These are phyloP conservation scores for Rhynchonema sp. DNA, from an alignment of 2,888 invertebrate species.

Conservation along the genomic window DNA sequence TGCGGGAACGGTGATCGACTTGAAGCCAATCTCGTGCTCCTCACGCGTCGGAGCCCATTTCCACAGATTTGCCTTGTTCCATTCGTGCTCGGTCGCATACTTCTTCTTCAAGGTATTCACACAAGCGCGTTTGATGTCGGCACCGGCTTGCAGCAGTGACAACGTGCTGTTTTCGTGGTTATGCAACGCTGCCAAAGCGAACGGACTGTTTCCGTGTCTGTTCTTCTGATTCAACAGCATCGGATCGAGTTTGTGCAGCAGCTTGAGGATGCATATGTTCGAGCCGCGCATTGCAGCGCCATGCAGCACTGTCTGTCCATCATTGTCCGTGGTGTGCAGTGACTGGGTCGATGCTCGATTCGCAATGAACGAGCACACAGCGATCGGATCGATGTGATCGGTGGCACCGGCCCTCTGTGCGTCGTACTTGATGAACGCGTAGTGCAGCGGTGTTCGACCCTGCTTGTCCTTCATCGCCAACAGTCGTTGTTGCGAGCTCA, in stretches of 20 bases:
- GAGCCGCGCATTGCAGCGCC: conserved; percentile 34
- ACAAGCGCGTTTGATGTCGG: neutral
- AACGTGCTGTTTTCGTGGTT: conserved; percentile 31
- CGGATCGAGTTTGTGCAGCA: conserved; percentile 22
- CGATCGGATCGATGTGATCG: conserved; percentile 13
- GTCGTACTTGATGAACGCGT: conserved; percentile 31
- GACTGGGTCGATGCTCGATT: neutral
- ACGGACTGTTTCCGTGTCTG: conserved; percentile 33
- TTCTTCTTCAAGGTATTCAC: neutral
- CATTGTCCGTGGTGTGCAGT: conserved; percentile 20
- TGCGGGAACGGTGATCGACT: neutral
- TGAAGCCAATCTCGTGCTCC: too few relatives aligned
- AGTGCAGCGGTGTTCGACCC: conserved; percentile 33
- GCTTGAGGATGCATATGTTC: conserved; percentile 33
- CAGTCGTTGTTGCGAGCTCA: conserved; percentile 26
- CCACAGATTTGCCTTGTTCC: neutral
- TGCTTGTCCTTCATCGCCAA: conserved; percentile 24
- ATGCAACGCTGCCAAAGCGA: conserved; percentile 31
- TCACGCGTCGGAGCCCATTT: too few relatives aligned
- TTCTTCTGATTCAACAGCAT: conserved; percentile 27
- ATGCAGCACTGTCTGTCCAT: conserved; percentile 31
- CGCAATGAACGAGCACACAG: conserved; percentile 13
- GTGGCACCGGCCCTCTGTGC: neutral
- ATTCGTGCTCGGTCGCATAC: neutral
- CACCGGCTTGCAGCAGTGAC: conserved; percentile 14